phyloP scores from a whole-genome alignment of 2,888 invertebrate genomes.

The Anodontia alba region DNA sequence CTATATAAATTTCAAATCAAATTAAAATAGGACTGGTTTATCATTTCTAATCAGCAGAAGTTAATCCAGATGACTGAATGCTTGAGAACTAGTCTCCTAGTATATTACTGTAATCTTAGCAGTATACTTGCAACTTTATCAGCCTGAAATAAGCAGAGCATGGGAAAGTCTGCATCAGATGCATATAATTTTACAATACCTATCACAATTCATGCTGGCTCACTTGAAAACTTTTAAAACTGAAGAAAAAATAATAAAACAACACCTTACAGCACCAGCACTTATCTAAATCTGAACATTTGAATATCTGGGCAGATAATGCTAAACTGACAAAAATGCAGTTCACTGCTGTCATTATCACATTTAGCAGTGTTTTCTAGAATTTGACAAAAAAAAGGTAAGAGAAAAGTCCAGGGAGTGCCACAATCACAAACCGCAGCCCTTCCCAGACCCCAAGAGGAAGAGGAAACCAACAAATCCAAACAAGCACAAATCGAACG shows the following conservation, averaged over 20 bases:
- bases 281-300: not conserved
- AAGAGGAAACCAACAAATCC: no score
- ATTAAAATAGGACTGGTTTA: not conserved
- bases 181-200: not conserved
- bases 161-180: not conserved
- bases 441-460: no score
- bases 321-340: not conserved
- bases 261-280: not conserved
- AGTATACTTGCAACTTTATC: not conserved
- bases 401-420: no score
- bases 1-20: conserved; percentile 9
- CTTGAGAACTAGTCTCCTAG: not conserved
- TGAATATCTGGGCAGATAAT: not conserved
- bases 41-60: not conserved
- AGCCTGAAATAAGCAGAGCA: not conserved
- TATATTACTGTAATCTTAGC: not conserved
- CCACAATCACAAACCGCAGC: no score
- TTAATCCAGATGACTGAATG: conserved; percentile 3
- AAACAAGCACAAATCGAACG: no score
- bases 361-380: no score
- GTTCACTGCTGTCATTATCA: no score
- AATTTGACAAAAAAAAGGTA: no score
- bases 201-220: not conserved
- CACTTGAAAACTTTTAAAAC: conserved; percentile 1
- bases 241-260: not conserved